Base-by-base conservation (phyloP, 1,140 invertebrate species). In the Varroa destructor region DNA sequence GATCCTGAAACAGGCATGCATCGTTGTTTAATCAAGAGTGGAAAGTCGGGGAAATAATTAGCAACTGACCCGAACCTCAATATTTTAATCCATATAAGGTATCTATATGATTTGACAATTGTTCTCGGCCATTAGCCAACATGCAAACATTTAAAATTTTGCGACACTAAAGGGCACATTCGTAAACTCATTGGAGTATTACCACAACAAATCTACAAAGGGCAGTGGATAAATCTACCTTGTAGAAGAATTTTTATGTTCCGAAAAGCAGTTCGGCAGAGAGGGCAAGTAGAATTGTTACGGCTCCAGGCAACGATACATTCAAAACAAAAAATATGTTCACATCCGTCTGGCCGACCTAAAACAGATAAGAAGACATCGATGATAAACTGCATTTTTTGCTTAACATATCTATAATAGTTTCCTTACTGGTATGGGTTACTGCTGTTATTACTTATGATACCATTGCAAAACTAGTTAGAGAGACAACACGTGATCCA, bases 301-400 rank as follows among this genome's bases (percentile, higher is more conserved):
- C 46, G 40, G 61, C 61, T 67, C 61, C 61, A 67, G 5, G 61
- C 61, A 14, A 46, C 46, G 37, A 67, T 67, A 46, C 61, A 67
- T 37, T 56, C 55, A 36, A 57, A 36, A 56, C 55, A 43, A n/a
- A 72, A 56, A 4, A 43, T 58, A 43, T 57, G 56, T 6, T 43
- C 40, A 43, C 46, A 57, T 40, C n/a, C 37, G 8, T 56, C 56
- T 5, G 55, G 55, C 36, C 37, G 42, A 55, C 54, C 46, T 72
- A 1, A 37, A 25, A n/a, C n/a, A 73, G 72, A 71, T 43, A 71
- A 36, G 56, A 70, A 51, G 6, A 43, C 40, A 58, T 58, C 57
- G 12, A 36, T 36, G 57, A 42, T 3, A 42, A 42, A 3, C 12
- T 12, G 25, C 25, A 5, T 58, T 36, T 67, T 67, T 37, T 1